These are phyloP conservation scores for Coendou prehensilis DNA, from an alignment of 2,797 vertebrate species.

Conservation along the genomic window DNA sequence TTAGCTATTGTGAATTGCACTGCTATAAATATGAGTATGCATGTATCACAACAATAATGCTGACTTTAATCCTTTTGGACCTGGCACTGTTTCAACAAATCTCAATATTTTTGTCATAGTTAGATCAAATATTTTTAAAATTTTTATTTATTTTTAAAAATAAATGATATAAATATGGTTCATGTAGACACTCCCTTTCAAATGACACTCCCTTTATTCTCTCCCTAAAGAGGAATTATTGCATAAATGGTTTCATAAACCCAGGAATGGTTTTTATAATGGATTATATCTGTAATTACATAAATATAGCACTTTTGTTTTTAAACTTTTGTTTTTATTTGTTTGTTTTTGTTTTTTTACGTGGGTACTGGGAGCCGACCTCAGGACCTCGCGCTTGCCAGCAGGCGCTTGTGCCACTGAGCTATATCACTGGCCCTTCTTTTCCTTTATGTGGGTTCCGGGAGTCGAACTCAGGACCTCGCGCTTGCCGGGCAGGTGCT, in stretches of 20 bases:
- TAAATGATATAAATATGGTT: neutral
- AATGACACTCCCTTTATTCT: neutral
- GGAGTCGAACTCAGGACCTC: too few relatives aligned
- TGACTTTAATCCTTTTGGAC: neutral
- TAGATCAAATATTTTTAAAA: conserved; percentile 13
- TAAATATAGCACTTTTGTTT: neutral
- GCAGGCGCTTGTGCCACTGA: too few relatives aligned
- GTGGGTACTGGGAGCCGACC: too few relatives aligned
- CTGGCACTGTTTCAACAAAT: conserved; percentile 14
- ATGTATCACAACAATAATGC: neutral
- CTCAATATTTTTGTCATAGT: neutral
- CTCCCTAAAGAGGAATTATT: neutral
- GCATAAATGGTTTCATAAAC: neutral
- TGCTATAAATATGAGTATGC: neutral
- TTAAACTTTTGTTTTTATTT: neutral
- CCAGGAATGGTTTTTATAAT: neutral
- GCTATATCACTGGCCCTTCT: too few relatives aligned
- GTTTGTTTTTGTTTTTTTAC: too few relatives aligned
- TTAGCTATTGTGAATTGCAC: neutral
- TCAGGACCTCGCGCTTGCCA: too few relatives aligned
- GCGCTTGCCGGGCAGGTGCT: too few relatives aligned
- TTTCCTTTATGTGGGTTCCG: too few relatives aligned
- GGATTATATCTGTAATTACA: neutral
- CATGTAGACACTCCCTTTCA: neutral
- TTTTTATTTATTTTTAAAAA: neutral